Conservation (phyloP, 1,140 invertebrate species). For the Ceratitis capitata region DNA sequence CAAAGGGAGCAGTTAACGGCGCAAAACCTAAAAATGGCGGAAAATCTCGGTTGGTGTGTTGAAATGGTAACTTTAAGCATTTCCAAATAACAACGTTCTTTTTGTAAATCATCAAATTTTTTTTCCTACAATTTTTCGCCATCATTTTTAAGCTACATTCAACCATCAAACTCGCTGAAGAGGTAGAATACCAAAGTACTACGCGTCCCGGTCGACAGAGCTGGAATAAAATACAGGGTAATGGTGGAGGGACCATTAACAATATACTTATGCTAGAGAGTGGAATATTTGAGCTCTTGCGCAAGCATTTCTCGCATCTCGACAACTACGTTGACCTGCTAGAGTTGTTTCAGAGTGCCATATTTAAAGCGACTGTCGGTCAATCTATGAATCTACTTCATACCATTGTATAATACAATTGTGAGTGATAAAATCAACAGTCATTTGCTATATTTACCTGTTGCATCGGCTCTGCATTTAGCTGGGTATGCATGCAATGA, state of each 20-base stretch:
- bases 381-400: slow-evolving; percentile 79
- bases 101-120: too few species aligned
- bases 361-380: slow-evolving; percentile 82
- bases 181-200: slow-evolving; percentile 88
- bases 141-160: neutral
- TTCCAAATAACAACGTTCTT: too few species aligned
- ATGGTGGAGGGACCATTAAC: slow-evolving; percentile 87
- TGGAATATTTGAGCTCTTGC: slow-evolving; percentile 80
- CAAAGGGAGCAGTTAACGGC: slow-evolving; percentile 71
- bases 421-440: slow-evolving; percentile 96
- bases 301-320: slow-evolving; percentile 79
- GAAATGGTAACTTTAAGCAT: slow-evolving; percentile 93
- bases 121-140: neutral
- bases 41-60: slow-evolving; percentile 92
- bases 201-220: slow-evolving; percentile 86
- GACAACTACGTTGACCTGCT: slow-evolving; percentile 83
- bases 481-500: slow-evolving; percentile 75
- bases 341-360: slow-evolving; percentile 87
- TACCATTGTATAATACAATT: slow-evolving; percentile 83
- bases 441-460: slow-evolving; percentile 93
- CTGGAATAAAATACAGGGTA: slow-evolving; percentile 85
- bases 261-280: slow-evolving; percentile 85
- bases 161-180: slow-evolving; percentile 57
- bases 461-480: slow-evolving; percentile 88
- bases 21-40: slow-evolving; percentile 81